phyloP scores from a whole-genome alignment of 2,113 vertebrate species.

The Eptesicus fuscus region DNA sequence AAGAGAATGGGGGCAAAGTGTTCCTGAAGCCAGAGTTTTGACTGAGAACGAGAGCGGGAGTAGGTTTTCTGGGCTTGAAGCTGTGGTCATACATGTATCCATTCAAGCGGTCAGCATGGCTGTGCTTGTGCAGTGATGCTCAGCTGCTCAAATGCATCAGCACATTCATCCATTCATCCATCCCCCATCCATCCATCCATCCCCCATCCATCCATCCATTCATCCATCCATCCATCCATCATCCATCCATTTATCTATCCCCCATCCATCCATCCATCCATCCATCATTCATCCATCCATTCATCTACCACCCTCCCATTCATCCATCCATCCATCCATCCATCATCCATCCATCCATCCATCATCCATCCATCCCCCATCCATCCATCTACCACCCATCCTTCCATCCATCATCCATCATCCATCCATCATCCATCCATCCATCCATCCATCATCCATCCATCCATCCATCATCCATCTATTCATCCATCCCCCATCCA shows the following conservation, averaged over 20 bases:
- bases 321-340: background rate
- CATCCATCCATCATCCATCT: too few relatives aligned
- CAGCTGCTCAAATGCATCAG: background rate
- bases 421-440: background rate
- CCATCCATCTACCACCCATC: background rate
- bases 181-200: too few relatives aligned
- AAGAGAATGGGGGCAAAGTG: background rate
- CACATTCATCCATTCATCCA: background rate
- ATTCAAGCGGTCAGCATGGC: rapidly evolving
- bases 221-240: background rate
- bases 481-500: background rate
- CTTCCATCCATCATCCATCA: background rate
- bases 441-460: too few relatives aligned
- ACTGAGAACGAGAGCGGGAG: background rate
- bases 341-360: background rate
- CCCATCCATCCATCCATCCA: background rate
- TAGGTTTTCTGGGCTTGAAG: too few relatives aligned
- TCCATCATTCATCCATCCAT: too few relatives aligned
- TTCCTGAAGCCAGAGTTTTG: background rate
- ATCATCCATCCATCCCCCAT: background rate
- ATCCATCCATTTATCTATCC: background rate
- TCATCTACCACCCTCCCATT: too few relatives aligned
- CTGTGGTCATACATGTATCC: background rate
- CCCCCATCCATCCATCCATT: rapidly evolving
- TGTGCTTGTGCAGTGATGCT: background rate